These are phyloP conservation scores for Perccottus glenii DNA, from an alignment of 2,113 vertebrate species.

Conservation along the genomic window DNA sequence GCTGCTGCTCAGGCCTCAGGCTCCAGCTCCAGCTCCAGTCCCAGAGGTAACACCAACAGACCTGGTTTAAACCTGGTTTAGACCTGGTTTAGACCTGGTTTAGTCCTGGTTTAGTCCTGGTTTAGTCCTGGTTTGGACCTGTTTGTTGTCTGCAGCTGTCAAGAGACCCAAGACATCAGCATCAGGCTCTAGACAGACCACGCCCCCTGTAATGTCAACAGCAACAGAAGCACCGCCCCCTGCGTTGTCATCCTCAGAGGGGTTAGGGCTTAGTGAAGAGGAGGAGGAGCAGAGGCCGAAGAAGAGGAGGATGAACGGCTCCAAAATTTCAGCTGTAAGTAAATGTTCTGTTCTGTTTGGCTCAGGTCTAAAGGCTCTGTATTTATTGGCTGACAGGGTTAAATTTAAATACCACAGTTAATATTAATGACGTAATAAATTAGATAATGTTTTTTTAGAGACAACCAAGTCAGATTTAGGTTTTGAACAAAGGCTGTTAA, in stretches of 20 bases:
- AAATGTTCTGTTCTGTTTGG: too few relatives aligned
- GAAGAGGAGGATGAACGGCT: constrained; percentile 42
- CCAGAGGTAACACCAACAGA: neutral
- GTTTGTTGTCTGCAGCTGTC: neutral
- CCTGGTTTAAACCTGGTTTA: neutral
- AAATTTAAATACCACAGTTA: too few relatives aligned
- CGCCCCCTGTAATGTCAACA: neutral
- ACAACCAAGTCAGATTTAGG: too few relatives aligned
- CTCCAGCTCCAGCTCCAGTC: too few relatives aligned
- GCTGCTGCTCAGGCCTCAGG: too few relatives aligned
- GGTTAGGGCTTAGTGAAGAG: constrained; percentile 41
- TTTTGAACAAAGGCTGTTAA: too few relatives aligned
- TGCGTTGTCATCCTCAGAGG: constrained; percentile 10
- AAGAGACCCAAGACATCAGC: constrained; percentile 10
- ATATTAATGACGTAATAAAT: too few relatives aligned
- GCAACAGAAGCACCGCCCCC: neutral
- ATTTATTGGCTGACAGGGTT: too few relatives aligned
- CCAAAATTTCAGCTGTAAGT: constrained; percentile 11
- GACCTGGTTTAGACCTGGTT: constrained; percentile 1
- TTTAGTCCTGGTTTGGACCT: neutral
- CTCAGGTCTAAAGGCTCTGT: too few relatives aligned
- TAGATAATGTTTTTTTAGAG: too few relatives aligned
- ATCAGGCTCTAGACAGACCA: constrained; percentile 8
- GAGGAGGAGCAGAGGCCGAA: constrained; percentile 42
- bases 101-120: neutral